Conservation (phyloP, 2,797 vertebrate genomes). For the Lagodon rhomboides region DNA sequence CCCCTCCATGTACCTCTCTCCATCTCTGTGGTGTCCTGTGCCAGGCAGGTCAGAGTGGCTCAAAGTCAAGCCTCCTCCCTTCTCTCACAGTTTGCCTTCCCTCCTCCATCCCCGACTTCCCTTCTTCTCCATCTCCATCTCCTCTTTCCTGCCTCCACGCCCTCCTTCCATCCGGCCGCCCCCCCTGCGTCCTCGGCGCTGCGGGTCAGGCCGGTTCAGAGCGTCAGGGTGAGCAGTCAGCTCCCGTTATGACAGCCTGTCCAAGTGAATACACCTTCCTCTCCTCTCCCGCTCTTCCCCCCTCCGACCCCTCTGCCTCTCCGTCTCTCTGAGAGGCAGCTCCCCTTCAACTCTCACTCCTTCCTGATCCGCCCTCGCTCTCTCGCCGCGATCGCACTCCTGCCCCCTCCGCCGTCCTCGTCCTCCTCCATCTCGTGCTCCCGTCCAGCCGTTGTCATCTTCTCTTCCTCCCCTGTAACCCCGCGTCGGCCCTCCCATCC, state of each 20-base stretch:
- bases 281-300: slow-evolving; percentile 40
- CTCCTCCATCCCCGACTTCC: slow-evolving; percentile 13
- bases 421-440: slow-evolving; percentile 45
- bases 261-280: slow-evolving; percentile 76
- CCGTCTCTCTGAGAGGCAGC: slow-evolving; percentile 38
- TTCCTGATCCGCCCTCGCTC: slow-evolving; percentile 28
- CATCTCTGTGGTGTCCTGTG: background rate
- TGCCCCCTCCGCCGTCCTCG: slow-evolving; percentile 44
- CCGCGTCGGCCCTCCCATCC: slow-evolving; percentile 71
- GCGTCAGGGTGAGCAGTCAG: slow-evolving; percentile 69
- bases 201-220: slow-evolving; percentile 64
- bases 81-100: slow-evolving; percentile 28
- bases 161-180: slow-evolving; percentile 18
- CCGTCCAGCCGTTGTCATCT: slow-evolving; percentile 61
- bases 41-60: slow-evolving; percentile 30
- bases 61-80: slow-evolving; percentile 35
- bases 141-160: background rate
- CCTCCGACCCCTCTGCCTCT: slow-evolving; percentile 30
- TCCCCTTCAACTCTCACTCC: slow-evolving; percentile 32
- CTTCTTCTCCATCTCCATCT: slow-evolving; percentile 23
- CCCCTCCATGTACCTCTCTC: background rate
- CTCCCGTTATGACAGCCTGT: slow-evolving; percentile 82
- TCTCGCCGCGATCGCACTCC: slow-evolving; percentile 37
- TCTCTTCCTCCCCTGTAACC: slow-evolving; percentile 65
- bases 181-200: slow-evolving; percentile 34